A percentile compares a stretch with the other conserved stretches of the same genome.
These are phyloP conservation scores for Rhizomys pruinosus DNA, from an alignment of 2,113 vertebrate species.

Conservation along the genomic window DNA sequence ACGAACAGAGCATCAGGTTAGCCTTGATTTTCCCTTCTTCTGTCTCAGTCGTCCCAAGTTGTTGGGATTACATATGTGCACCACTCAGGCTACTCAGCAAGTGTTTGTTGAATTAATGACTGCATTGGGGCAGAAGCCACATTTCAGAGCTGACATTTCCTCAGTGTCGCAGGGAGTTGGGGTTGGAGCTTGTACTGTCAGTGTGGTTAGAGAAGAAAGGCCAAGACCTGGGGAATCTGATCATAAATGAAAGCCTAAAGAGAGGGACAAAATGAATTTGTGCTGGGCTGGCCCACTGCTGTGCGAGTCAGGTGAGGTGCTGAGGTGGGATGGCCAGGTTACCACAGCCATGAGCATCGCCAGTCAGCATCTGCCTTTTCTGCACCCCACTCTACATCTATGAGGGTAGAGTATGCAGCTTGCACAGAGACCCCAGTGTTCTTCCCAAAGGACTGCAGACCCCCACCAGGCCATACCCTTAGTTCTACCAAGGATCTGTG, in stretches of 20 bases:
- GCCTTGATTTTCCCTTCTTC: not conserved
- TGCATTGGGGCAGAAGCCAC: not conserved
- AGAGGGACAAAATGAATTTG: not conserved
- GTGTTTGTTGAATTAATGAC: not conserved
- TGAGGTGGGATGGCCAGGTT: rapidly evolving
- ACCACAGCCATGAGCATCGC: not conserved
- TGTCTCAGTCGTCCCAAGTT: not conserved
- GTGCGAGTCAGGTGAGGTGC: not conserved
- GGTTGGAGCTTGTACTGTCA: not conserved
- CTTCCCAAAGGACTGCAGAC: not conserved
- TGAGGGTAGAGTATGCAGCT: not conserved
- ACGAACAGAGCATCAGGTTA: no score
- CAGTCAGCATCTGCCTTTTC: not conserved
- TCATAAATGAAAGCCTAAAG: not conserved
- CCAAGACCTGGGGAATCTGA: slow-evolving; percentile 10
- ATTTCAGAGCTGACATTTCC: not conserved
- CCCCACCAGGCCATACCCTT: rapidly evolving
- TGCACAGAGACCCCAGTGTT: not conserved
- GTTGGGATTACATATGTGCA: not conserved
- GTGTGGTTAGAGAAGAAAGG: not conserved
- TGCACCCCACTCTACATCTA: no score
- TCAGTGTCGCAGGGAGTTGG: not conserved
- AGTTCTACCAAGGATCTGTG: not conserved
- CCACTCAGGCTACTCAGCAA: not conserved
- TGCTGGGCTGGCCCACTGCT: no score